Evolutionary conservation across 1,140 invertebrate genomes (phyloP).

Genomic region (Ladona fulva): DNA sequence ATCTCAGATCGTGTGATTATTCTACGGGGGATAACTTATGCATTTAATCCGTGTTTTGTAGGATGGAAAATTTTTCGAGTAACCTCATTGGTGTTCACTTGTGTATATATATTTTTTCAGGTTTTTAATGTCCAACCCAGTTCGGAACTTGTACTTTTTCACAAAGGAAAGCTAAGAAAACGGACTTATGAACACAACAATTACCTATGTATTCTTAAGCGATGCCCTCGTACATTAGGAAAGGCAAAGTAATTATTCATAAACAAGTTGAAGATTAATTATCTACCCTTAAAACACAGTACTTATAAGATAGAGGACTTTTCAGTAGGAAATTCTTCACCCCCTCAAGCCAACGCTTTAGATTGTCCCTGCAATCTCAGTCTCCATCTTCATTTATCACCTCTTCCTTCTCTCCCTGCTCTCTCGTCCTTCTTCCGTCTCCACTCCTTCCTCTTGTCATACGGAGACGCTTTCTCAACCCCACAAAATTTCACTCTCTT

Average conservation of each 20-base stretch:
- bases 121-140: no score
- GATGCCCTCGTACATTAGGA: background rate
- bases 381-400: slow-evolving; percentile 1
- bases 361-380: background rate
- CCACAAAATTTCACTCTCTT: no score
- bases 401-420: background rate
- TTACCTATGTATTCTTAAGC: background rate
- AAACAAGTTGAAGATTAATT: background rate
- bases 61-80: no score
- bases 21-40: no score
- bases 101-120: no score
- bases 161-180: no score
- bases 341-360: background rate
- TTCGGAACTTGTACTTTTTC: no score
- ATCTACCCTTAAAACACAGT: background rate
- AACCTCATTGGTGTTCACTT: no score
- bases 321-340: background rate
- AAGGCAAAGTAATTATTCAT: background rate
- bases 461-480: background rate
- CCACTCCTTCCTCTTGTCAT: background rate
- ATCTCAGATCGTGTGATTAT: no score
- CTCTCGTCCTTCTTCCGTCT: background rate
- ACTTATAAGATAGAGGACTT: background rate
- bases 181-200: no score
- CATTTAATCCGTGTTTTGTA: no score